Evolutionary conservation across 2,888 invertebrate species (phyloP), one percentile per base, ranked within the genome.

Genomic region (Salpingus planirostris): DNA sequence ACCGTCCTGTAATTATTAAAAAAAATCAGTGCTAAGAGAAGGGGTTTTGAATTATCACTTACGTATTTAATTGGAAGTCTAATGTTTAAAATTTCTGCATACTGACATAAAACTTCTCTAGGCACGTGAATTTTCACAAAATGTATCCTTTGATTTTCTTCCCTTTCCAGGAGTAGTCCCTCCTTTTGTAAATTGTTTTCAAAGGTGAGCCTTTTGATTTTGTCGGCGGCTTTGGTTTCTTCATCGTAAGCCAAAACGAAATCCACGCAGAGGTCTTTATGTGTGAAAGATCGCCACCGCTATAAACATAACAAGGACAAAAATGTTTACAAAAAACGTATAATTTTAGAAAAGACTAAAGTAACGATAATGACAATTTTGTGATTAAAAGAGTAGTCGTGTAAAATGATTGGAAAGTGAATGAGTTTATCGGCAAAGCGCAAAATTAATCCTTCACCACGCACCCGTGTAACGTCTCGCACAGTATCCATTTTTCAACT

Each of bases 91-190:
- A 84, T 75, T 62, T 86, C 86, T 18, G 80, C 77, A 59, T 84
- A 85, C 44, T 80, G 69, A 36, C 75, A 70, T 11, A 84, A 60
- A 2, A 86, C 78, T 47, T 81, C 78, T 52, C 66, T 65, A 0
- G 85, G 80, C 1, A 80, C 82, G 57, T 82, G 80, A 15, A 87
- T 70, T 66, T 85, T 85, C 5, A 80, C 68, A 57, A 81, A 85
- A 54, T 74, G 70, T 42, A 77, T 66, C 24, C 74, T 71, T 44
- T 78, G 72, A 29, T 71, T 72, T 42, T 73, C 69, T 48, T 78
- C 77, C 40, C 68, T 64, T 54, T 80, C 77, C 46, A 80, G 52
- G 31, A 71, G 62, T 1, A 80, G 54, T 12, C 80, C 80, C 46
- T 75, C 78, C 6, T 67, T 67, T 45, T 65, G 64, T 35, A 83